Conservation (phyloP, 2,888 invertebrate species). For the Rhagium mordax region DNA sequence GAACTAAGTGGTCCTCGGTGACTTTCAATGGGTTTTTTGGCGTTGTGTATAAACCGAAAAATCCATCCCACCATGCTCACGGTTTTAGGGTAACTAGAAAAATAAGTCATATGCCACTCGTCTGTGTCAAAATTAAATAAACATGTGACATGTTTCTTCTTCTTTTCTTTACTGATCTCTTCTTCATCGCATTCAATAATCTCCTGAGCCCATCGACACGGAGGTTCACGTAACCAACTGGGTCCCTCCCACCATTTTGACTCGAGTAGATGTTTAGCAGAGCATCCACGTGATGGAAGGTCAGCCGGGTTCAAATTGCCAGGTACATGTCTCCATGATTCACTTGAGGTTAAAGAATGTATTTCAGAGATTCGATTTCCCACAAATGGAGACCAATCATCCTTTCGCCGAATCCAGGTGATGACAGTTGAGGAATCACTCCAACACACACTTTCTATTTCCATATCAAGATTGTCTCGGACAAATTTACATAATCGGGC, state of each 20-base stretch:
- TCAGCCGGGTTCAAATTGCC: conserved; percentile 60
- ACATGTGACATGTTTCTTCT: not conserved
- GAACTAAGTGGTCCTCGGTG: not conserved
- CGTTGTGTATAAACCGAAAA: not conserved
- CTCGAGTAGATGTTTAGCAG: conserved; percentile 51
- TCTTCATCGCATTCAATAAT: not conserved
- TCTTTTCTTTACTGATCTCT: conserved; percentile 22
- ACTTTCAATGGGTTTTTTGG: not conserved
- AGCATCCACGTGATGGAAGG: conserved; percentile 59
- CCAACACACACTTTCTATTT: conserved; percentile 51
- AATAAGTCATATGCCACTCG: conserved; percentile 42
- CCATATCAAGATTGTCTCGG: conserved; percentile 3
- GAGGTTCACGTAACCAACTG: conserved; percentile 50
- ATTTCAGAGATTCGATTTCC: conserved; percentile 58
- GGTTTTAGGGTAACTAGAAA: conserved; percentile 21
- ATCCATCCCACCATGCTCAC: conserved; percentile 14
- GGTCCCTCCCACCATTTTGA: conserved; percentile 58
- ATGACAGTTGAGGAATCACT: conserved; percentile 56
- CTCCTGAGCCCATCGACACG: conserved; percentile 18
- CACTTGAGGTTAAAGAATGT: conserved; percentile 42
- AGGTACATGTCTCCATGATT: conserved; percentile 59
- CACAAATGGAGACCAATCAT: conserved; percentile 56
- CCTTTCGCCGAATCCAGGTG: conserved; percentile 53
- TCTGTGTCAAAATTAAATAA: conserved; percentile 18
- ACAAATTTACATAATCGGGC: not conserved